A percentile compares a stretch with the other conserved stretches of the same genome.
These are phyloP conservation scores for Caerostris darwini DNA, from an alignment of 1,140 invertebrate genomes.

Conservation along the genomic window DNA sequence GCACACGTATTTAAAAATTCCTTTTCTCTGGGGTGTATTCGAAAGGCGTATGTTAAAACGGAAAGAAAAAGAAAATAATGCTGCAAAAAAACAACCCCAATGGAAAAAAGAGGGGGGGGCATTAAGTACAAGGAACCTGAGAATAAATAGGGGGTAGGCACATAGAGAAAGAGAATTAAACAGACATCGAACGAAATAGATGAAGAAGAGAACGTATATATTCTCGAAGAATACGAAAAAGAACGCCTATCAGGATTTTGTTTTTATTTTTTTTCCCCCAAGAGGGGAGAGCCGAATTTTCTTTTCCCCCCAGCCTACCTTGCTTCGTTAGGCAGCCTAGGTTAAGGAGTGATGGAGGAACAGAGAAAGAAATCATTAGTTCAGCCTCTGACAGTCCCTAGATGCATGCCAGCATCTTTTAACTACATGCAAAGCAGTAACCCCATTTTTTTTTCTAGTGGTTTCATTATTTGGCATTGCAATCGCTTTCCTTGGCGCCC, in stretches of 20 bases:
- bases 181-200: constrained; percentile 70
- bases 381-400: constrained; percentile 74
- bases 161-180: constrained; percentile 69
- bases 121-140: constrained; percentile 70
- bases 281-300: constrained; percentile 4
- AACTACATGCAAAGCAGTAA: constrained; percentile 64
- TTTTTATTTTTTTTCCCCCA: constrained; percentile 30
- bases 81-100: constrained; percentile 6
- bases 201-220: constrained; percentile 68
- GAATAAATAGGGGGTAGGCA: constrained; percentile 54
- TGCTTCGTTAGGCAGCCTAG: constrained; percentile 75
- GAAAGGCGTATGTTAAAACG: constrained; percentile 48
- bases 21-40: constrained; percentile 41
- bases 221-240: constrained; percentile 67
- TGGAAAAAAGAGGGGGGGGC: constrained; percentile 34
- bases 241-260: constrained; percentile 63
- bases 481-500: neutral
- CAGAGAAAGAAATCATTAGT: constrained; percentile 76
- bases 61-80: constrained; percentile 28
- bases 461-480: constrained; percentile 15
- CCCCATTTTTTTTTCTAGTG: constrained; percentile 39
- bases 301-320: constrained; percentile 56
- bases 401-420: constrained; percentile 75
- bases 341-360: constrained; percentile 75
- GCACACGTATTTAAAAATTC: constrained; percentile 71